phyloP scores from a whole-genome alignment of 1,140 invertebrate genomes.

The Argopecten irradians region DNA sequence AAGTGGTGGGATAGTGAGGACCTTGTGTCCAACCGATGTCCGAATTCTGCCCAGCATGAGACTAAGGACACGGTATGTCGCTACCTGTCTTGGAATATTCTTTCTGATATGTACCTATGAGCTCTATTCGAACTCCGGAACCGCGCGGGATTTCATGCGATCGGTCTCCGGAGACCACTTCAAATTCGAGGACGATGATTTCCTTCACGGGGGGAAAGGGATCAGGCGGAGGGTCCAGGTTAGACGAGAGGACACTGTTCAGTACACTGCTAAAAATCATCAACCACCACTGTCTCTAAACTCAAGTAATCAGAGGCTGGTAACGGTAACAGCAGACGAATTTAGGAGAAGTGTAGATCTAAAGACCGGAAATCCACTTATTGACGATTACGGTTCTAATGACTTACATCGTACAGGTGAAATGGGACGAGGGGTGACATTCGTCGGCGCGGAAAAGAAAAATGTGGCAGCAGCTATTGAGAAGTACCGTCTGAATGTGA shows the following conservation, averaged over 20 bases:
- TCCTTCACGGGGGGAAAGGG: neutral
- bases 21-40: neutral
- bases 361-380: slow-evolving; percentile 55
- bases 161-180: neutral
- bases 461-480: slow-evolving; percentile 33
- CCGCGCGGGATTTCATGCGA: neutral
- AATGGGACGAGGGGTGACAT: slow-evolving; percentile 58
- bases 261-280: neutral
- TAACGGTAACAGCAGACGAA: slow-evolving; percentile 54
- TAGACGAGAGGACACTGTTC: neutral
- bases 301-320: neutral
- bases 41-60: slow-evolving; percentile 28
- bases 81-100: slow-evolving; percentile 23
- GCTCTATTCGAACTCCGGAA: slow-evolving; percentile 32
- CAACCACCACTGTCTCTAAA: neutral
- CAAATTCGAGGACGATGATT: neutral
- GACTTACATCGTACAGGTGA: slow-evolving; percentile 57
- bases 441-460: slow-evolving; percentile 55
- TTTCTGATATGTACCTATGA: slow-evolving; percentile 43
- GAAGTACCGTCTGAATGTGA: slow-evolving; percentile 58
- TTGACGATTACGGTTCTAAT: slow-evolving; percentile 59
- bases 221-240: neutral
- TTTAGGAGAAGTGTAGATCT: slow-evolving; percentile 44
- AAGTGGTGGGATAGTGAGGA: neutral
- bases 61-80: slow-evolving; percentile 34